phyloP scores from a whole-genome alignment of 2,113 vertebrate genomes.

The Scomber japonicus region DNA sequence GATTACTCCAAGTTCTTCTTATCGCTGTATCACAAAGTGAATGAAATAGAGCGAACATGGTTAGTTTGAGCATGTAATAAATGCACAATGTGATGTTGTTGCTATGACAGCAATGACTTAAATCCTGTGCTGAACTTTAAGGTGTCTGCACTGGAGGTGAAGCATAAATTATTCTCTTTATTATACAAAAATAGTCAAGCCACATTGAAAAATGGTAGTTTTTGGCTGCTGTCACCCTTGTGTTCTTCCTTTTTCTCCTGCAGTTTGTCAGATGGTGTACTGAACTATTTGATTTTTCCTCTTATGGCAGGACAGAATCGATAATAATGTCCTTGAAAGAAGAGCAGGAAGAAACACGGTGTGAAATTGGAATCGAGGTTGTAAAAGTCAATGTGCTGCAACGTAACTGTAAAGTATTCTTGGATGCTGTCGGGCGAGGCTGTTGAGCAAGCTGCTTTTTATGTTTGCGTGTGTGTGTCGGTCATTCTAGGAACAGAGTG shows the following conservation, averaged over 20 bases:
- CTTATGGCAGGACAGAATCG: neutral
- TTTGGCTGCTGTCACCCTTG: neutral
- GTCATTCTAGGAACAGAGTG: constrained; percentile 2
- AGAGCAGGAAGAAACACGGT: neutral
- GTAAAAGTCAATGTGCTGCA: constrained; percentile 28
- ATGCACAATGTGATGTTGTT: no score
- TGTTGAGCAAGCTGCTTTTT: constrained; percentile 5
- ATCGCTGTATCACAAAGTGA: no score
- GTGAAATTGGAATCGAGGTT: constrained; percentile 26
- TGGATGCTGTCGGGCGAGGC: neutral
- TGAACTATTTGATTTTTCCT: neutral
- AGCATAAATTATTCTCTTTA: neutral
- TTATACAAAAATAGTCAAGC: neutral
- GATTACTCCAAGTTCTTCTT: no score
- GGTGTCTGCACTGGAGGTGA: no score
- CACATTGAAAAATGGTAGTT: neutral
- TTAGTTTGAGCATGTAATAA: no score
- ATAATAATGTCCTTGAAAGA: constrained; percentile 23
- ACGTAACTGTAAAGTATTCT: neutral
- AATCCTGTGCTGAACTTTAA: no score
- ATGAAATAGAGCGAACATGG: no score
- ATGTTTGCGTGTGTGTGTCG: neutral
- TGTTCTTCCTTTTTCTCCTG: neutral
- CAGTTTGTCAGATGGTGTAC: neutral
- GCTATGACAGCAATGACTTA: no score